Evolutionary conservation across 2,888 invertebrate species (phyloP).

Genomic region (Scaptomyza polygonia): DNA sequence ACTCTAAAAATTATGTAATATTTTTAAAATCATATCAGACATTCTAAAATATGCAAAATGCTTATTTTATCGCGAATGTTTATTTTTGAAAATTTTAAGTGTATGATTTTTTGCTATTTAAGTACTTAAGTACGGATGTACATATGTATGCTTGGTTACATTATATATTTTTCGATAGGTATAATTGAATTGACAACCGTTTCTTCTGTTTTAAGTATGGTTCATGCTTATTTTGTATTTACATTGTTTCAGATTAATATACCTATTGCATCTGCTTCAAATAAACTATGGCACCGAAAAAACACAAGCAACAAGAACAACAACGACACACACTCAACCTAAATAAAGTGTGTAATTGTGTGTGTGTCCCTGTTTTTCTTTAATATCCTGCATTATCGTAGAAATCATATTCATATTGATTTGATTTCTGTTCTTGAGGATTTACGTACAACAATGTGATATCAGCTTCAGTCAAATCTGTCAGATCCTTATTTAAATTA

Average conservation of each 20-base stretch:
- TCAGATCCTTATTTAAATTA: slow-evolving; percentile 8
- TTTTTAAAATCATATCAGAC: not conserved
- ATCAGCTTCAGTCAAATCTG: not conserved
- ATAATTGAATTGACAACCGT: slow-evolving; percentile 45
- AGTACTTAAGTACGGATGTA: not conserved
- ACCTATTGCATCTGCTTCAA: not conserved
- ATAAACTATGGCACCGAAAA: not conserved
- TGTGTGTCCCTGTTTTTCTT: slow-evolving; percentile 1
- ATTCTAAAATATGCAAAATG: not conserved
- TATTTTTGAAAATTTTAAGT: not conserved
- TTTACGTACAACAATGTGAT: not conserved
- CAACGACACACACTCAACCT: not conserved
- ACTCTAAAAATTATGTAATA: too few relatives aligned
- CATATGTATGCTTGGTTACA: not conserved
- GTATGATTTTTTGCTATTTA: not conserved
- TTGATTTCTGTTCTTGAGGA: slow-evolving; percentile 2
- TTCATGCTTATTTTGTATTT: slow-evolving; percentile 27
- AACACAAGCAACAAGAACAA: not conserved
- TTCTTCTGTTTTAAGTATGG: slow-evolving; percentile 21
- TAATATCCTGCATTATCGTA: slow-evolving; percentile 38
- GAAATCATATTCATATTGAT: slow-evolving; percentile 22
- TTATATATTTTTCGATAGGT: too few relatives aligned
- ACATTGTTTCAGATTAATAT: slow-evolving; percentile 11
- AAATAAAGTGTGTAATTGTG: not conserved
- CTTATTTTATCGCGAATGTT: not conserved